Base-by-base conservation (phyloP, 2,888 invertebrate genomes). In the Leucophenga montana region DNA sequence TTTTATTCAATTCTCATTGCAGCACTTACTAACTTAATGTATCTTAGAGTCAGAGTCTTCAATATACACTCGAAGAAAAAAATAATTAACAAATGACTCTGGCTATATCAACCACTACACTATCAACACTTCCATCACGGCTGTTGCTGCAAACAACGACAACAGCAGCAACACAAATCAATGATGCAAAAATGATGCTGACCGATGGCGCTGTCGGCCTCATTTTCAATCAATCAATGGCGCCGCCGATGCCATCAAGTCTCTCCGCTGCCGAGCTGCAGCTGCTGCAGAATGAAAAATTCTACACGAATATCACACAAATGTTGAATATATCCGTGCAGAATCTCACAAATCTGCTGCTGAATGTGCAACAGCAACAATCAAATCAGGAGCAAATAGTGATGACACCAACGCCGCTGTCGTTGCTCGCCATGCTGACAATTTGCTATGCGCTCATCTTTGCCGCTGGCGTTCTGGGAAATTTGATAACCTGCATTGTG, bases 401-500 rank as follows among this genome's bases (percentile, higher is more conserved):
- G 73, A 20, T 68, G 50, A 68, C 73, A 6, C 69, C 62, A 33
- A 68, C 66, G 50, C 76, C 76, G 5, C 70, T 85, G 74, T 78
- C 84, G 2, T 73, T 88, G 22, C 48, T 88, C 70, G 77, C 82
- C 57, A 82, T 93, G 0, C 91, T 95, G 76, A 94, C 94, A 3
- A 89, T 93, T n/a, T 90, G 94, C 71, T 96, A 96, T 87, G 89
- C 91, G 0, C 74, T 89, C 57, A 89, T 89, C 71, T 89, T 89
- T 72, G 85, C 95, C 1, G 93, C 93, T 1, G 96, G 96, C 1
- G 88, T 95, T 1, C 87, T 95, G 53, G 96, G 96, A 0, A 97
- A 97, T 87, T 90, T 94, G 66, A 93, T 94, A 79, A 96, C 96
- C 9, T 96, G 96, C 86, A 90, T 95, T 75, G 96, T 97, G 64